Evolutionary conservation across 2,888 invertebrate genomes (phyloP), one percentile per base, ranked within the genome.

Genomic region (Odontocolon sp.): DNA sequence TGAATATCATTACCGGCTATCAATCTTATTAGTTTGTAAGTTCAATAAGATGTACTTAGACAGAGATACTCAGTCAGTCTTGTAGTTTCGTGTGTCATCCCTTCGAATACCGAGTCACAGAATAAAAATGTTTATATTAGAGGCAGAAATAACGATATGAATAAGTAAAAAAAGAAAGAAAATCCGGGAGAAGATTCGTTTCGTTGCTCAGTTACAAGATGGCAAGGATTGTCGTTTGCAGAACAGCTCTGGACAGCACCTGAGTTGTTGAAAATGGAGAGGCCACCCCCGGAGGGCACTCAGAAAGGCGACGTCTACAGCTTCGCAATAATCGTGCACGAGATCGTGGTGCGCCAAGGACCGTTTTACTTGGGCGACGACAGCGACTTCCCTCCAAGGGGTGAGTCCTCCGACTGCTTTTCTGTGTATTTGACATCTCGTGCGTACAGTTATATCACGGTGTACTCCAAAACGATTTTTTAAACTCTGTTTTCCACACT

Each of bases 281-380:
- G 93, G 63, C 87, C 89, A 31, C 90, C 91, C 14, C 92, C 93
- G 0, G 94, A 95, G 85, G 97, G 97, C 0, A 95, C 95, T 0
- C 97, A 96, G 87, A 97, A 97, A 90, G 98, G 96, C 18, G 98
- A 98, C 87, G 95, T 98, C n/a, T 98, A 98, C 90, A 97, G 98
- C 42, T 98, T 98, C 88, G 97, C 95, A 9, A 96, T 98, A 85
- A 96, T 98, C 85, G 95, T 97, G 87, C 97, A 98, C 87, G 98
- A 98, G 91, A 98, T 98, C 84, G 94, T 96, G 71, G 94, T 95
- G 81, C 92, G 98, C 61, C 95, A 96, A 90, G 98, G 98, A 23
- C 96, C 95, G 0, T 98, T 97, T 89, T 96, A 95, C 92, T 92
- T 97, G 59, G 95, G 94, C 77, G 92, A 93, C 33, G 92, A 92